Evolutionary conservation across 2,888 invertebrate genomes (phyloP).

Genomic region (Monoplex corrugatus): DNA sequence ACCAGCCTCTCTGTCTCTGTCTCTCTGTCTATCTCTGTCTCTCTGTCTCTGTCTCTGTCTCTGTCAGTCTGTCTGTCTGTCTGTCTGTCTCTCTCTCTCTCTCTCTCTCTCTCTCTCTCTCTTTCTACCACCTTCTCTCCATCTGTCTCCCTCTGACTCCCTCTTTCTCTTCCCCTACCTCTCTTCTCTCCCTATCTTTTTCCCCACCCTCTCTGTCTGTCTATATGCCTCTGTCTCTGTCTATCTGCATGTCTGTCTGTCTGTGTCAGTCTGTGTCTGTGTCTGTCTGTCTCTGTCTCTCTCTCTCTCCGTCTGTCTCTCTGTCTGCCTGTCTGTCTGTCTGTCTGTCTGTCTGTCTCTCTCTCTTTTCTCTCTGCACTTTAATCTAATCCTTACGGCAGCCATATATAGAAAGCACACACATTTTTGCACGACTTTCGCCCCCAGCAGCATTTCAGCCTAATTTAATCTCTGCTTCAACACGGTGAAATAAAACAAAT

Average conservation of each 20-base stretch:
- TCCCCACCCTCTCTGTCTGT: not conserved
- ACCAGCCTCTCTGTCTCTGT: not conserved
- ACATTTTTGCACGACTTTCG: too few relatives aligned
- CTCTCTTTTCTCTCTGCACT: not conserved
- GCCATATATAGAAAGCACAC: too few relatives aligned
- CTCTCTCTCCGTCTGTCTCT: conserved; percentile 14
- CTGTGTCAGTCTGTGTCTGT: not conserved
- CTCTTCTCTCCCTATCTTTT: too few relatives aligned
- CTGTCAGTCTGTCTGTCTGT: not conserved
- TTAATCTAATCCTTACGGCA: too few relatives aligned
- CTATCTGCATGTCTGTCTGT: not conserved
- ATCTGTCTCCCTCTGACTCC: not conserved
- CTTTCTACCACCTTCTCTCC: not conserved
- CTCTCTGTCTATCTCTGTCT: not conserved
- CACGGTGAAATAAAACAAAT: too few relatives aligned
- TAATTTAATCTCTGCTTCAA: too few relatives aligned
- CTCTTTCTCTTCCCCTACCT: not conserved
- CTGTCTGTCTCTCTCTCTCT: conserved; percentile 7
- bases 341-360: not conserved
- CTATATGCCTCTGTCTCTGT: conserved; percentile 21
- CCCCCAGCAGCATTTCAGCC: too few relatives aligned
- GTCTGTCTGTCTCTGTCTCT: not conserved
- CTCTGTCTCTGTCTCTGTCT: not conserved
- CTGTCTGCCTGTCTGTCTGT: conserved; percentile 17
- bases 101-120: not conserved